Base-by-base conservation (phyloP, 1,140 invertebrate species). In the Heliothis virescens region DNA sequence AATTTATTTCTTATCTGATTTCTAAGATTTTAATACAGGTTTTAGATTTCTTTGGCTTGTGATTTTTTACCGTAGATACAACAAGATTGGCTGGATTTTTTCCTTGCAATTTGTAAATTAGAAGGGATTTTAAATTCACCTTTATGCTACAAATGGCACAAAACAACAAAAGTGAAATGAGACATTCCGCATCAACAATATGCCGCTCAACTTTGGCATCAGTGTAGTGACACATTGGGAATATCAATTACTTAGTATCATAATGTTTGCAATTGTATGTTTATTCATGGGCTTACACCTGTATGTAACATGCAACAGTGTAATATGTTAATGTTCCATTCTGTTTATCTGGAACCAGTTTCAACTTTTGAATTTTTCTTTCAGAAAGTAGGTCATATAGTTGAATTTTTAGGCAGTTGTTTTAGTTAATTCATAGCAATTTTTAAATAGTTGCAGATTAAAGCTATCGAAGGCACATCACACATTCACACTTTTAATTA, bases 271-370 rank as follows among this genome's bases (percentile, higher is more conserved):
- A 76, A 71, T 69, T 69, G 65, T 76, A 47, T 63, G 74, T 65
- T 34, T 76, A 76, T 76, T 63, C 57, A 60, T 74, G 5, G 59
- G 15, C 52, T 76, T 76, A 76, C 74, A 76, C 74, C 50, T 76
- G 47, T 60, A 60, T 41, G 48, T 53, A 26, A 52, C 21, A 53
- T 71, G 67, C 16, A 71, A 29, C 16, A 18, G 16, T 16, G 47
- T 48, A 67, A 67, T 67, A 67, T 67, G 63, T 21, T 48, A 67
- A 67, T 21, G n/a, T 67, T 1, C 10, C 10, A 67, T 47, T 48
- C 16, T 41, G 7, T 65, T 47, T 52, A 69, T 69, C 10, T 15
- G 5, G 18, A 26, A 52, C 65, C 11, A 15, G 47, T 50, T 52
- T 52, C 12, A 10, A 16, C n/a, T 47, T 16, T 65, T 16, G 2